A percentile compares a stretch with the other conserved stretches of the same genome.
phyloP scores from a whole-genome alignment of 2,797 vertebrate species.

The Discoglossus pictus region DNA sequence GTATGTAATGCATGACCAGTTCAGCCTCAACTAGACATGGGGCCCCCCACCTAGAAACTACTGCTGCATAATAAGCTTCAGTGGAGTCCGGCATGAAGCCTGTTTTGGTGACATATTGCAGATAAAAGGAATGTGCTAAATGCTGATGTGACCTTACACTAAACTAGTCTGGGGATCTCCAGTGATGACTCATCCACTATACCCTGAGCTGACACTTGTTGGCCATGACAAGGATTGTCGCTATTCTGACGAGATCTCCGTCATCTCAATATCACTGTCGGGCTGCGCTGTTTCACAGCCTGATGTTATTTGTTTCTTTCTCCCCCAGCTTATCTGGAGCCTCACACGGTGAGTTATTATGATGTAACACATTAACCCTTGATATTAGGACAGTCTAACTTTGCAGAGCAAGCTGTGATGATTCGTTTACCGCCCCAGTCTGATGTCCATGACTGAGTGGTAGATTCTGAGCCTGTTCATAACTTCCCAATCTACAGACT shows the following conservation, averaged over 20 bases:
- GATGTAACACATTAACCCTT: no score
- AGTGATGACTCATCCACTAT: slow-evolving; percentile 46
- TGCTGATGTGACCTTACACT: no score
- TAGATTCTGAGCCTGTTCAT: slow-evolving; percentile 13
- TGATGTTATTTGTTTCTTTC: not conserved
- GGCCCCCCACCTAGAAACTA: no score
- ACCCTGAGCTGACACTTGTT: slow-evolving; percentile 45
- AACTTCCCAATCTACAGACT: no score
- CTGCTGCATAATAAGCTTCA: no score
- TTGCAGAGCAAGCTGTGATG: slow-evolving; percentile 5
- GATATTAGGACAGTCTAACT: not conserved
- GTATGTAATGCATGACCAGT: no score
- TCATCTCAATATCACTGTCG: not conserved
- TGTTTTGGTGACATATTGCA: no score
- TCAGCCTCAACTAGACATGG: no score
- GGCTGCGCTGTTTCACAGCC: not conserved
- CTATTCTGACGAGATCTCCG: slow-evolving; percentile 39
- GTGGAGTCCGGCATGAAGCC: no score
- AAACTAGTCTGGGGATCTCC: no score
- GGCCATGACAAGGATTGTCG: slow-evolving; percentile 47
- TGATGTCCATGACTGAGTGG: slow-evolving; percentile 40
- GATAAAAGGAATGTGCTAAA: no score
- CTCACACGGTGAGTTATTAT: no score
- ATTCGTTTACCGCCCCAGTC: slow-evolving; percentile 31
- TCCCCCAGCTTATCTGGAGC: not conserved